Base-by-base conservation (phyloP, 2,113 vertebrate species). In the Petroica traversi region DNA sequence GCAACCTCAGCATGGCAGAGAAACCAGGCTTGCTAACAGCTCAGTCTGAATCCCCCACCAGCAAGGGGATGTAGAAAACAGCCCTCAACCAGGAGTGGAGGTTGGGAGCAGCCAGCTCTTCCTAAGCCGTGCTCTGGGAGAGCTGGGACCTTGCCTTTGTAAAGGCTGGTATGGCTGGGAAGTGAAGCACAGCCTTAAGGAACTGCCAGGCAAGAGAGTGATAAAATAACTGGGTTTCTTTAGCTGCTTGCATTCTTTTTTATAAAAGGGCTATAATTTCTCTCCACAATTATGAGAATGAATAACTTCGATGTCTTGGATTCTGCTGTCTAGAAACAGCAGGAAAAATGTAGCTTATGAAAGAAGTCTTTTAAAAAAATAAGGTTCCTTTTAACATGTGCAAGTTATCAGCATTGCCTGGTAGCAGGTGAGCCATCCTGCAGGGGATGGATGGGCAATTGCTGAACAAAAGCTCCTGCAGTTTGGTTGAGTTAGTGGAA, bases 401-500 rank as follows among this genome's bases (percentile, higher is more conserved):
- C 34, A 77, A 85, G 73, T 74, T 82, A 87, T 92, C 94, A 94
- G 85, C 55, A 19, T 69, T 67, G 63, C 90, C 79, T 66, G 73
- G 88, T 36, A 74, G 40, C 0, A 3, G 67, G 75, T 81, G 71
- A 94, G 89, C 81, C 55, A 26, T 58, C 46, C 85, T 59, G 64
- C 46, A 64, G 79, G 92, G 85, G 84, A 85, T 82, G 68, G 74
- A 93, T 85, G 71, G 69, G 73, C 63, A 78, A 57, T 45, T 74
- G 52, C 76, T n/a, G 61, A 92, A 90, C 89, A 95, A 95, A 96
- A 38, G 59, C 62, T 82, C 43, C 31, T 40, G 52, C 54, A 89
- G 88, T 71, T 97, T 67, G 67, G 46, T 77, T 88, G 57, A 67
- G 41, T 77, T 82, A 76, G 88, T 84, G 51, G 82, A 88, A 96